Base-by-base conservation (phyloP, 2,797 vertebrate genomes). In the Pangasius djambal region DNA sequence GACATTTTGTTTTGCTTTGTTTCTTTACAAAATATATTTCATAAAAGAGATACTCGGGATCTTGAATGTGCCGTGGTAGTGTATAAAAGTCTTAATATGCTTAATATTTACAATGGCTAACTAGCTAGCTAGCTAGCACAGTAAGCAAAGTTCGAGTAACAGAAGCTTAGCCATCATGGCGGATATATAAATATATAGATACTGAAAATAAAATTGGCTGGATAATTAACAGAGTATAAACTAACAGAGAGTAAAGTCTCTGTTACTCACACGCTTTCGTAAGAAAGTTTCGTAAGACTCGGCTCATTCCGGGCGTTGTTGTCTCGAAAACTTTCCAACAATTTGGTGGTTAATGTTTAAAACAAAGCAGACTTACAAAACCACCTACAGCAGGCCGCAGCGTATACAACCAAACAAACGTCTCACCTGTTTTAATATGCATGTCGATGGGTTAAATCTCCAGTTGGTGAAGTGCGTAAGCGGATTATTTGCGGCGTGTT, bases 341-440 rank as follows among this genome's bases (percentile, higher is more conserved):
- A 50, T 57, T 59, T 1, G 34, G 74, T 40, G 34, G 0, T 34
- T 9, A 31, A 40, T 18, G 25, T 34, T 86, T 0, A 6, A 12
- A 2, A 67, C 6, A 34, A 10, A 52, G 20, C 8, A 12, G 10
- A 25, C 9, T 48, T 0, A 28, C 3, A 52, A 5, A 59, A 1
- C 0, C 31, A 48, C 69, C 18, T 20, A 2, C 1, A 0, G 0
- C 10, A 40, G 12, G 13, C 4, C 16, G 10, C 16, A 13, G 44
- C 8, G 28, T 25, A 10, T 9, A 18, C 1, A 12, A 0, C 40
- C 88, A 89, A 88, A 8, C 25, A 3, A 75, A 18, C 3, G 18
- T 25, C 77, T 90, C 1, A 97, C 96, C 95, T 93, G 96, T 95
- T 94, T 97, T 97, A 92, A 97, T 97, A 94, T 97, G 96, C 96